phyloP scores from a whole-genome alignment of 2,888 invertebrate genomes.

The Slavum lentiscoides region DNA sequence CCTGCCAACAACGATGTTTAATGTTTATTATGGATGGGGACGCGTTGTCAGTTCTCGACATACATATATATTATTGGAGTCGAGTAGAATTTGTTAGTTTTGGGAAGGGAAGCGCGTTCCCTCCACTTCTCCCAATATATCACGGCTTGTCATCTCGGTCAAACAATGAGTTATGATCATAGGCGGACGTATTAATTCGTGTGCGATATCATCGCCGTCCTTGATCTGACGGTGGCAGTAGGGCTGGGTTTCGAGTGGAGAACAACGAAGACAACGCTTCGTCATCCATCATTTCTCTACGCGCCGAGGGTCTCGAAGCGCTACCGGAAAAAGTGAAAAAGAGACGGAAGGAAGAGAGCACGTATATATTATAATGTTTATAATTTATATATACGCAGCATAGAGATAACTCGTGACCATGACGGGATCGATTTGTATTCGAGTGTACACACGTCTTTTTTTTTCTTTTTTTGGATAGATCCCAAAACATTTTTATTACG shows the following conservation, averaged over 20 bases:
- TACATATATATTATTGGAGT: not conserved
- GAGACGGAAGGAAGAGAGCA: not conserved
- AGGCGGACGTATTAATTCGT: constrained; percentile 42
- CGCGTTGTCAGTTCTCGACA: constrained; percentile 19
- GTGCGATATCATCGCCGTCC: constrained; percentile 7
- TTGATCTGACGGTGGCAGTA: constrained; percentile 20
- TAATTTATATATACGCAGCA: not conserved
- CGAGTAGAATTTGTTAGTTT: not conserved
- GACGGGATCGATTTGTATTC: constrained; percentile 38
- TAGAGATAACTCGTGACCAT: constrained; percentile 28
- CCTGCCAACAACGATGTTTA: not conserved
- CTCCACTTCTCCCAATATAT: not conserved
- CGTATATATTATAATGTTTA: not conserved
- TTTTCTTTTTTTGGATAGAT: not conserved
- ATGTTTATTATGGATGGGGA: constrained; percentile 27
- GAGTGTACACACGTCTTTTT: not conserved
- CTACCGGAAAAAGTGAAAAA: constrained; percentile 9
- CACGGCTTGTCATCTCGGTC: constrained; percentile 36
- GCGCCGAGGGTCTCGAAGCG: not conserved
- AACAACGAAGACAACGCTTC: constrained; percentile 20
- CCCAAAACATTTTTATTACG: not conserved
- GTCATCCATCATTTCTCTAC: constrained; percentile 46
- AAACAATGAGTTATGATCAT: constrained; percentile 51
- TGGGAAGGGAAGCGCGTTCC: not conserved
- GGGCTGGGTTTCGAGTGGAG: not conserved